Evolutionary conservation across 2,113 vertebrate genomes (phyloP).

Genomic region (Anser cygnoides): DNA sequence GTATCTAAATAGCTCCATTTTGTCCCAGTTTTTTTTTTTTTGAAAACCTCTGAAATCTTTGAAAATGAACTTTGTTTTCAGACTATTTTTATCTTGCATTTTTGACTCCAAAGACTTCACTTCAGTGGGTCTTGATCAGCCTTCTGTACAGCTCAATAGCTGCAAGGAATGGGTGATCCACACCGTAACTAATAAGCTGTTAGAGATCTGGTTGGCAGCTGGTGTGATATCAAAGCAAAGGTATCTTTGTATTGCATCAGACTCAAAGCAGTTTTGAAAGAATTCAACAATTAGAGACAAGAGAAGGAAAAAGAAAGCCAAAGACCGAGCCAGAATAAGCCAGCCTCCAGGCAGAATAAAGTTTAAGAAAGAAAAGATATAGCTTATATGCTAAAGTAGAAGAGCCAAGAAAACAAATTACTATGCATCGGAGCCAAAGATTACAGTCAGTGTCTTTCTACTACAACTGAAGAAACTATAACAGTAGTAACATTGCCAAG

Average conservation of each 20-base stretch:
- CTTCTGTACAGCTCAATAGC: background rate
- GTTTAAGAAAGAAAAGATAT: background rate
- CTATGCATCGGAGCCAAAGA: background rate
- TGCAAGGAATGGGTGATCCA: background rate
- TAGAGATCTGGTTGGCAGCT: background rate
- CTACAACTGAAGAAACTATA: background rate
- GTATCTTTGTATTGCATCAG: background rate
- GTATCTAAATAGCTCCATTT: background rate
- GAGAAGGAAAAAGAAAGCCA: background rate
- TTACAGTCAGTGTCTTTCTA: background rate
- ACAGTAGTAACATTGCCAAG: background rate
- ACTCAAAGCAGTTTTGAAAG: background rate
- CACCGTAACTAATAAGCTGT: background rate
- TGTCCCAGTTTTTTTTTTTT: background rate
- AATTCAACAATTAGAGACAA: background rate
- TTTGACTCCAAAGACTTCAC: background rate
- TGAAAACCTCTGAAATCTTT: background rate
- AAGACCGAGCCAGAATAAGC: background rate
- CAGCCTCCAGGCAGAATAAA: background rate
- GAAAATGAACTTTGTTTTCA: background rate
- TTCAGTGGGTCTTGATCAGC: background rate
- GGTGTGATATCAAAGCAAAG: background rate
- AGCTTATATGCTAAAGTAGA: background rate
- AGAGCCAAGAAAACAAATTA: constrained; percentile 14
- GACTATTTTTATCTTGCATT: background rate